Conservation (phyloP, 1,140 invertebrate genomes). For the Mamestra configurata region DNA sequence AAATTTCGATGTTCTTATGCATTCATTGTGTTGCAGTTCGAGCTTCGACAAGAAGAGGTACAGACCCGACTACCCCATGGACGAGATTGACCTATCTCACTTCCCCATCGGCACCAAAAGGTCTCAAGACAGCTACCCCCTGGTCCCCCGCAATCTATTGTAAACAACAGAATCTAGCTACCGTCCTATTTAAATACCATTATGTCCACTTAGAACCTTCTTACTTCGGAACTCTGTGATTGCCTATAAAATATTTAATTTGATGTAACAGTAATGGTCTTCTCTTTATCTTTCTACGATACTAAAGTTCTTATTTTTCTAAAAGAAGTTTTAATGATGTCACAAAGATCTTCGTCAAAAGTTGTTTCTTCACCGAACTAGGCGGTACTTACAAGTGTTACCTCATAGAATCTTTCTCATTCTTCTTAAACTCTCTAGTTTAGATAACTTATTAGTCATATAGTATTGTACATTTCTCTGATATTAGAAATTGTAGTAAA, state of each 20-base stretch:
- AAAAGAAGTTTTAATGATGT: constrained; percentile 45
- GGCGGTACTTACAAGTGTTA: neutral
- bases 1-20: neutral
- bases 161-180: constrained; percentile 39
- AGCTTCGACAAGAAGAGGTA: constrained; percentile 79
- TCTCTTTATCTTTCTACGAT: constrained; percentile 33
- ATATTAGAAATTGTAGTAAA: constrained; percentile 39
- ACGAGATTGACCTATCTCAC: constrained; percentile 82
- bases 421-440: constrained; percentile 5
- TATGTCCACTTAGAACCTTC: constrained; percentile 18
- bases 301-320: constrained; percentile 40
- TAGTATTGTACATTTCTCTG: constrained; percentile 45
- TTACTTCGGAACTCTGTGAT: constrained; percentile 16
- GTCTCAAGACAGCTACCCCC: constrained; percentile 60
- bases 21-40: constrained; percentile 65
- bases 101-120: constrained; percentile 83
- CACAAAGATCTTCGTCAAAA: neutral
- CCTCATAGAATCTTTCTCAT: neutral
- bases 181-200: constrained; percentile 31
- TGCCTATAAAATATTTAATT: constrained; percentile 35
- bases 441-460: constrained; percentile 15
- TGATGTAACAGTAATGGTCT: constrained; percentile 28
- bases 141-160: constrained; percentile 42
- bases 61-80: constrained; percentile 81
- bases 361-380: neutral